A percentile compares a stretch with the other conserved stretches of the same genome.
Evolutionary conservation across 2,888 invertebrate genomes (phyloP).

Genomic region (Oligia fasciuncula): DNA sequence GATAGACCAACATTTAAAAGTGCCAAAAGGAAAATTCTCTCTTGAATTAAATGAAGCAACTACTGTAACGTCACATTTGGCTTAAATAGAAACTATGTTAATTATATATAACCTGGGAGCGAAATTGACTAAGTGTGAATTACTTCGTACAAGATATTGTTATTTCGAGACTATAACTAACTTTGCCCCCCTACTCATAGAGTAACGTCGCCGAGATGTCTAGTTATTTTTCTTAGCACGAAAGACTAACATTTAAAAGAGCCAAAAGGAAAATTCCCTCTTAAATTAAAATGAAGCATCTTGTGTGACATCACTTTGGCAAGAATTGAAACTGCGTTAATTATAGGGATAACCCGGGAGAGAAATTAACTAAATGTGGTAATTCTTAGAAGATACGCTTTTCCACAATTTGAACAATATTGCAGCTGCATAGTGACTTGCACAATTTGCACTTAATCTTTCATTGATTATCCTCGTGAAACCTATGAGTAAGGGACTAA

Average conservation of each 20-base stretch:
- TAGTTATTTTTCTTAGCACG: slow-evolving; percentile 52
- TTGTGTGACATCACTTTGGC: slow-evolving; percentile 63
- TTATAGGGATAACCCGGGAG: slow-evolving; percentile 70
- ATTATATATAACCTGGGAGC: slow-evolving; percentile 35
- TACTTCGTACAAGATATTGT: background rate
- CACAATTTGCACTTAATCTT: slow-evolving; percentile 13
- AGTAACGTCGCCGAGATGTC: slow-evolving; percentile 65
- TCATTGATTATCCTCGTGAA: background rate
- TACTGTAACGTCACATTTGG: slow-evolving; percentile 60
- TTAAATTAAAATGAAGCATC: slow-evolving; percentile 54
- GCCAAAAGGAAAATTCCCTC: slow-evolving; percentile 71
- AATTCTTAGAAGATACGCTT: slow-evolving; percentile 41
- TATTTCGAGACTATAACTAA: background rate
- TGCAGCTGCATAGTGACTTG: slow-evolving; percentile 31
- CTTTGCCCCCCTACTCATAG: slow-evolving; percentile 61
- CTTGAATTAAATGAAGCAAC: slow-evolving; percentile 53
- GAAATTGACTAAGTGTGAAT: background rate
- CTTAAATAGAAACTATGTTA: slow-evolving; percentile 56
- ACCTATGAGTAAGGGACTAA: background rate
- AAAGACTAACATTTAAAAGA: slow-evolving; percentile 53
- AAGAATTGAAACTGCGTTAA: slow-evolving; percentile 57
- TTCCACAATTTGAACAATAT: slow-evolving; percentile 17
- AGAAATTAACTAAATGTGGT: slow-evolving; percentile 10
- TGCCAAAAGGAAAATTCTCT: slow-evolving; percentile 71
- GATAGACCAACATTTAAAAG: slow-evolving; percentile 53